phyloP scores from a whole-genome alignment of 2,797 vertebrate genomes.

The Chelmon rostratus region DNA sequence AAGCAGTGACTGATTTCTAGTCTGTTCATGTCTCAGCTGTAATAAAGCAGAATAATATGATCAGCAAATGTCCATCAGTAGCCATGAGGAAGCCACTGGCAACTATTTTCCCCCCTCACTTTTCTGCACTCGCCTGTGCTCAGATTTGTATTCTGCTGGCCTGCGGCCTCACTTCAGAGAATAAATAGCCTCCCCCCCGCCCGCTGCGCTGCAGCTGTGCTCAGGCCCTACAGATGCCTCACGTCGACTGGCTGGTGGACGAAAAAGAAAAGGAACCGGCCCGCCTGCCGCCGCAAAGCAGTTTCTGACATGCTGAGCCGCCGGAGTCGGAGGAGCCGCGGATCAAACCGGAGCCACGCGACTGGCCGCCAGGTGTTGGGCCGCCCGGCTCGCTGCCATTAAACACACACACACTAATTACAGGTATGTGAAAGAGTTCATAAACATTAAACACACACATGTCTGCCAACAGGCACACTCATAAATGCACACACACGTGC shows the following conservation, averaged over 20 bases:
- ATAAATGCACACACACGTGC: not conserved
- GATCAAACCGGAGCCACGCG: slow-evolving; percentile 18
- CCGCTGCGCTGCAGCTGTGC: slow-evolving; percentile 64
- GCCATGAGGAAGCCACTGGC: not conserved
- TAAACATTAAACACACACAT: slow-evolving; percentile 22
- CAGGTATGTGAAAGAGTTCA: slow-evolving; percentile 28
- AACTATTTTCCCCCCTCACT: not conserved
- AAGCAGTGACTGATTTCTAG: not conserved
- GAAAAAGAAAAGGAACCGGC: slow-evolving; percentile 4
- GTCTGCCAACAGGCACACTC: not conserved
- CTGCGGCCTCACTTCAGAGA: slow-evolving; percentile 46
- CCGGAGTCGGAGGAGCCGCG: slow-evolving; percentile 13
- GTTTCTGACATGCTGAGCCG: not conserved
- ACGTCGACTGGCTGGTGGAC: slow-evolving; percentile 3
- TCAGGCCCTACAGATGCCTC: slow-evolving; percentile 25
- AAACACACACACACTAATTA: slow-evolving; percentile 33
- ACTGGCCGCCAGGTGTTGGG: slow-evolving; percentile 48
- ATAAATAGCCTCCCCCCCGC: slow-evolving; percentile 29
- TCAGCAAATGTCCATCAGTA: not conserved
- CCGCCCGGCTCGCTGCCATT: not conserved
- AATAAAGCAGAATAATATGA: not conserved
- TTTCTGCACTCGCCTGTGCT: not conserved
- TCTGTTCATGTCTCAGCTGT: not conserved
- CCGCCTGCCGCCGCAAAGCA: slow-evolving; percentile 9
- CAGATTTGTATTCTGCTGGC: slow-evolving; percentile 54